Base-by-base conservation (phyloP, 2,888 invertebrate genomes). In the Oconnorella tubifera region DNA sequence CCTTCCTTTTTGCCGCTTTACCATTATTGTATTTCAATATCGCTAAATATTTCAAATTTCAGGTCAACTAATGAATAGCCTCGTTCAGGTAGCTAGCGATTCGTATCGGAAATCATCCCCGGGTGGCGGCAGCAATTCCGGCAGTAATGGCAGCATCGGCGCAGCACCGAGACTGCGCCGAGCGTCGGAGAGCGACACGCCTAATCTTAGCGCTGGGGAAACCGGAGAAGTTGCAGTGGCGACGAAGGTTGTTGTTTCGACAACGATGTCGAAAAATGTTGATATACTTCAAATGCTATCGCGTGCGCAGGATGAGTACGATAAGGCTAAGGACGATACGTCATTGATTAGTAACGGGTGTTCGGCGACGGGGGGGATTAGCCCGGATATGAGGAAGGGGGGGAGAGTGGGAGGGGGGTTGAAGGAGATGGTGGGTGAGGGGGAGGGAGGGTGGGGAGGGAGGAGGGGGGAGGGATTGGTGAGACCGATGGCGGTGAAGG, bases 221-320 rank as follows among this genome's bases (percentile, higher is more conserved):
- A 33, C 33, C 19, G 61, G 53, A 27, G 55, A 29, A 40, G 50
- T 14, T 19, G 49, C 58, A n/a, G 31, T 29, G 4, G 53, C 64
- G 23, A 31, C 33, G 56, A 50, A 58, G n/a, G 62, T 62, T 33
- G 66, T 67, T 51, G 81, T 83, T 33, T 83, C 51, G n/a, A 31
- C 28, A 6, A 32, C 64, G 25, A 32, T 33, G 58, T 51, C 49
- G 23, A 65, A 64, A 40, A 67, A 69, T 50, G 81, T 83, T 33
- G 83, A 84, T 72, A 83, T 84, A 57, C 90, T 92, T 79, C 89
- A 89, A 76, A 90, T 94, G 90, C 84, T 94, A 68, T 90, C 89
- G 63, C 91, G 90, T 82, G 94, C 94, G 3, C 92, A 93, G 78
- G 89, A 92, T 78, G 91, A 92, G 78, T 91, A 89, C 79, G 90